phyloP scores from a whole-genome alignment of 2,797 vertebrate genomes.

The Harpagifer antarcticus region DNA sequence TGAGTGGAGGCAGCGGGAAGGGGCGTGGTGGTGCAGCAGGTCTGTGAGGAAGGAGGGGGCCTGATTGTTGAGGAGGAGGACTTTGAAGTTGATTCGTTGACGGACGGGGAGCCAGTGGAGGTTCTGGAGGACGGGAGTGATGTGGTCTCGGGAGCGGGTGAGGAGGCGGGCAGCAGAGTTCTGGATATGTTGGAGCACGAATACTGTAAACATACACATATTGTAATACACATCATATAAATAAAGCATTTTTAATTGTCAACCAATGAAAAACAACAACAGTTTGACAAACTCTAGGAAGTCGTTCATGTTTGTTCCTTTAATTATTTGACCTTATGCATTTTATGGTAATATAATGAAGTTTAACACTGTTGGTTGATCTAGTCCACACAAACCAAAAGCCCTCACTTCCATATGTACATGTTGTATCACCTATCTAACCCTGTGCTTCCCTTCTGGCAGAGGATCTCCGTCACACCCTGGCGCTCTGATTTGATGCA shows the following conservation, averaged over 20 bases:
- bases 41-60: too few relatives aligned
- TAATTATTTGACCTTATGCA: neutral
- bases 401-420: neutral
- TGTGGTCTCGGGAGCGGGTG: too few relatives aligned
- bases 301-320: neutral
- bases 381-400: neutral
- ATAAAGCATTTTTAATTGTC: neutral
- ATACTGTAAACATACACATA: neutral
- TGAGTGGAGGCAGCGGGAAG: too few relatives aligned
- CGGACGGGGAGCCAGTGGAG: too few relatives aligned
- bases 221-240: neutral
- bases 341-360: neutral
- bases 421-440: neutral
- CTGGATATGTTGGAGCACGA: neutral
- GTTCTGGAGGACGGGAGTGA: too few relatives aligned
- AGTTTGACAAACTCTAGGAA: neutral
- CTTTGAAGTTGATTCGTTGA: too few relatives aligned
- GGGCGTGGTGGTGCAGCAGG: too few relatives aligned
- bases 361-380: conserved; percentile 1
- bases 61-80: too few relatives aligned
- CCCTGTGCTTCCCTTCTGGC: conserved; percentile 6
- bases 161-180: too few relatives aligned
- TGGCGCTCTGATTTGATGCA: conserved; percentile 40
- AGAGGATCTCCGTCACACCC: conserved; percentile 69
- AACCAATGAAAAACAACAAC: neutral